Evolutionary conservation across 2,113 vertebrate species (phyloP), one percentile per base, ranked within the genome.

Genomic region (Mastomys natalensis): DNA sequence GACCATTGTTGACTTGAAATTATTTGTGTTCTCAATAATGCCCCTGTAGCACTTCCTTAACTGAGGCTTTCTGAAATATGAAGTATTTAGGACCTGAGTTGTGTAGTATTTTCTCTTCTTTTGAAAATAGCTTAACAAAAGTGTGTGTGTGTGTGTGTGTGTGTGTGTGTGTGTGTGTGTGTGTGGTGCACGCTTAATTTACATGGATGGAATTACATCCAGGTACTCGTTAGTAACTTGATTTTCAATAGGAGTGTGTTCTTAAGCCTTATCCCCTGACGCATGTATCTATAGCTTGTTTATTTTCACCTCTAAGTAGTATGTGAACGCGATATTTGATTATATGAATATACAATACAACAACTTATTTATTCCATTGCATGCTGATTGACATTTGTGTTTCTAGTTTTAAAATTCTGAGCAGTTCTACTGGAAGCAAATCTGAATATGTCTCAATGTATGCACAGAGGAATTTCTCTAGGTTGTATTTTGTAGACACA

Each of bases 311-410:
- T 96, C 17, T 87, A 72, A 94, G 53, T 60, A 91, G 64, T 8
- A 72, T 55, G 72, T 92, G 78, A 91, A 55, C 93, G 60, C 29
- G 62, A 64, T 24, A 89, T 77, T 80, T 92, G 85, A 88, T 88
- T 94, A 40, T 89, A 51, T 94, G 73, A 92, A 85, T 66, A 91
- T 26, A 93, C 12, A 64, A 91, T 26, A 93, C 12, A 64, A 74
- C 51, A 55, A 53, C 91, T 81, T 90, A 80, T 85, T 85, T 96
- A 95, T 95, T 96, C 70, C 90, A 60, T 87, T 58, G 91, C 73
- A 81, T 85, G 34, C 80, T 95, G 73, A 96, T 81, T 93, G 78
- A 37, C 51, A 53, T 80, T 95, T 96, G 43, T 88, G 37, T 72
- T 92, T 86, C 7, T 24, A 55, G 17, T 45, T 95, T 87, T 55